These are phyloP conservation scores for Recurvirostra avosetta DNA, from an alignment of 2,113 vertebrate species.

Conservation along the genomic window DNA sequence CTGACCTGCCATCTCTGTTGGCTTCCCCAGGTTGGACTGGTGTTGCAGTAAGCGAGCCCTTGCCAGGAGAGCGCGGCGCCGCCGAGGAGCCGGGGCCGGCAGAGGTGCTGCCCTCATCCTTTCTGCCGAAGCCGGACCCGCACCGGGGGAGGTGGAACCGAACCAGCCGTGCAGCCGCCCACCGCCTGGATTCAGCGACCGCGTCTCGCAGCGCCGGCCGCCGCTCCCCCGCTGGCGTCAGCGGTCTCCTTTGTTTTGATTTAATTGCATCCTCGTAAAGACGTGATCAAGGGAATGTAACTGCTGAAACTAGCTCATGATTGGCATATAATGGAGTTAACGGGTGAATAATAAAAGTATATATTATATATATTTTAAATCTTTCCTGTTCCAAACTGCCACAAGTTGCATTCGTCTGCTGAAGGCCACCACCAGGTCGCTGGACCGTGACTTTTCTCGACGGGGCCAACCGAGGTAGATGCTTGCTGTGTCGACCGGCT, in stretches of 20 bases:
- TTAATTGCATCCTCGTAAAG: conserved; percentile 67
- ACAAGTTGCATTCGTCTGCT: conserved; percentile 19
- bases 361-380: conserved; percentile 83
- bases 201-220: background rate
- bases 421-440: background rate
- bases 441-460: background rate
- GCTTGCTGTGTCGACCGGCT: background rate
- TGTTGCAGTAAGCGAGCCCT: conserved; percentile 87
- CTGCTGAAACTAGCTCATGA: conserved; percentile 76
- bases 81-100: conserved; percentile 73
- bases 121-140: conserved; percentile 38
- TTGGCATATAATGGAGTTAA: conserved; percentile 80
- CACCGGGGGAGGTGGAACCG: background rate
- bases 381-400: conserved; percentile 70
- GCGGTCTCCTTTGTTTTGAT: conserved; percentile 50
- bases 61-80: conserved; percentile 66
- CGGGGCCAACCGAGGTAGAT: background rate
- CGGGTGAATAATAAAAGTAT: conserved; percentile 85
- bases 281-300: conserved; percentile 76
- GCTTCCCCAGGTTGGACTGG: conserved; percentile 87
- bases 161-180: background rate
- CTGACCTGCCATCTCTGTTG: background rate
- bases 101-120: conserved; percentile 62
- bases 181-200: background rate
- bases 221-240: background rate